A percentile compares a stretch with the other conserved stretches of the same genome.
phyloP scores from a whole-genome alignment of 2,888 invertebrate genomes.

The Plusia festucae region DNA sequence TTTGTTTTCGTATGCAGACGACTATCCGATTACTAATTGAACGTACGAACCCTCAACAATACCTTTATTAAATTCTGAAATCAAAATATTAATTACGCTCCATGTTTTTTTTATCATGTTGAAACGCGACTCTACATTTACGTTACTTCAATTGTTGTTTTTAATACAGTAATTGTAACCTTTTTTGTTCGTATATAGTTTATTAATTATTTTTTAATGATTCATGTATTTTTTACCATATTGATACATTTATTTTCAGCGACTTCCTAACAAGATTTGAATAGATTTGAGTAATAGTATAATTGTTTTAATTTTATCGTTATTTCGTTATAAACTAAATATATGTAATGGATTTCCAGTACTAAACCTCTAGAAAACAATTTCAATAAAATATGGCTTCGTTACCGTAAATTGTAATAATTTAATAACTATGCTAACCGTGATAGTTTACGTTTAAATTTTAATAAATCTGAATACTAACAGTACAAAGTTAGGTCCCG shows the following conservation, averaged over 20 bases:
- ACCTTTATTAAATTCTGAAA: slow-evolving; percentile 12
- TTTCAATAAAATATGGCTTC: slow-evolving; percentile 20
- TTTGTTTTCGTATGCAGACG: slow-evolving; percentile 35
- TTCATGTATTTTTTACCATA: background rate
- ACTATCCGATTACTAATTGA: slow-evolving; percentile 49
- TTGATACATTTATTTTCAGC: no score
- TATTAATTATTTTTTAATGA: background rate
- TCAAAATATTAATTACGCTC: background rate
- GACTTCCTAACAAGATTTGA: no score
- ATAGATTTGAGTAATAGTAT: no score
- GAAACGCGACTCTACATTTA: background rate
- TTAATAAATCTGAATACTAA: slow-evolving; percentile 57
- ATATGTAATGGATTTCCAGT: background rate
- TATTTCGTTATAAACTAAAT: background rate
- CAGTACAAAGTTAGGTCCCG: slow-evolving; percentile 29
- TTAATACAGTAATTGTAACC: background rate
- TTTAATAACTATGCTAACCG: slow-evolving; percentile 44
- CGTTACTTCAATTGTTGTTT: background rate
- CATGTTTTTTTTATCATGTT: background rate
- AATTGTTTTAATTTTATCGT: no score
- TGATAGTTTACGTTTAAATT: slow-evolving; percentile 47
- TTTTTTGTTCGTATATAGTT: no score
- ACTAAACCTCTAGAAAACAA: slow-evolving; percentile 10
- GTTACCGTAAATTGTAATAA: slow-evolving; percentile 30
- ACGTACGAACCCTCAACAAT: slow-evolving; percentile 14